Percentiles rank a stretch among this genome's conserved stretches.
Evolutionary conservation across 2,888 invertebrate species (phyloP).

Genomic region (Drosophila tanythrix): DNA sequence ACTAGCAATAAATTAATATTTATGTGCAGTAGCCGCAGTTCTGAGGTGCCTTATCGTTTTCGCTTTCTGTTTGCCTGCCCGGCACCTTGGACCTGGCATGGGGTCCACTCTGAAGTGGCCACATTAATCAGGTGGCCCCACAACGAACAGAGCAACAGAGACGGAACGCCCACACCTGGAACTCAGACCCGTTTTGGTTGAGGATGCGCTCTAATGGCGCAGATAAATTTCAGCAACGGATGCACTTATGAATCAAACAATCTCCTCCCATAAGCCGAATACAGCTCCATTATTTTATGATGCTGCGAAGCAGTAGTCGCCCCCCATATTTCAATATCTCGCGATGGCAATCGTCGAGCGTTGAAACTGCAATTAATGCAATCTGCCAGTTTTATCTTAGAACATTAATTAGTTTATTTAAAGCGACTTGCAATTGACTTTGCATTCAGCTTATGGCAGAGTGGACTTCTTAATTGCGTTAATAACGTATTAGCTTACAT

Average conservation of each 20-base stretch:
- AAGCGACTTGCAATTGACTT: constrained; percentile 50
- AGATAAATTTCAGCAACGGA: constrained; percentile 37
- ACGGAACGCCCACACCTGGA: constrained; percentile 59
- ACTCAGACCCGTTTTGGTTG: constrained; percentile 13
- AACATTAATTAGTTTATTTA: constrained; percentile 72
- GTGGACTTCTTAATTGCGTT: constrained; percentile 73
- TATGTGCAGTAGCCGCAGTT: constrained; percentile 53
- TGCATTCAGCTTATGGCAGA: constrained; percentile 21
- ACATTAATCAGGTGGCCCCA: constrained; percentile 66
- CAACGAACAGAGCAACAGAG: constrained; percentile 9
- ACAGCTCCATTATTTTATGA: constrained; percentile 14
- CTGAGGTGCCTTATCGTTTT: constrained; percentile 72
- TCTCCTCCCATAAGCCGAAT: not conserved
- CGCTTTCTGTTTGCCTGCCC: constrained; percentile 61
- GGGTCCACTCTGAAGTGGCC: constrained; percentile 51
- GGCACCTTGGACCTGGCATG: constrained; percentile 9
- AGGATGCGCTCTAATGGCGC: constrained; percentile 70
- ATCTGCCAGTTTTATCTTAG: constrained; percentile 68
- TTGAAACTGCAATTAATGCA: constrained; percentile 74
- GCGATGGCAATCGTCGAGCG: constrained; percentile 66
- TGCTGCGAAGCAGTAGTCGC: constrained; percentile 22
- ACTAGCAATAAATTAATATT: constrained; percentile 59
- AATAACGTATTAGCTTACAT: constrained; percentile 65
- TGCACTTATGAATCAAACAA: constrained; percentile 55
- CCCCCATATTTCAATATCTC: constrained; percentile 25